Base-by-base conservation (phyloP, 2,888 invertebrate genomes). In the Tipula lateralis region DNA sequence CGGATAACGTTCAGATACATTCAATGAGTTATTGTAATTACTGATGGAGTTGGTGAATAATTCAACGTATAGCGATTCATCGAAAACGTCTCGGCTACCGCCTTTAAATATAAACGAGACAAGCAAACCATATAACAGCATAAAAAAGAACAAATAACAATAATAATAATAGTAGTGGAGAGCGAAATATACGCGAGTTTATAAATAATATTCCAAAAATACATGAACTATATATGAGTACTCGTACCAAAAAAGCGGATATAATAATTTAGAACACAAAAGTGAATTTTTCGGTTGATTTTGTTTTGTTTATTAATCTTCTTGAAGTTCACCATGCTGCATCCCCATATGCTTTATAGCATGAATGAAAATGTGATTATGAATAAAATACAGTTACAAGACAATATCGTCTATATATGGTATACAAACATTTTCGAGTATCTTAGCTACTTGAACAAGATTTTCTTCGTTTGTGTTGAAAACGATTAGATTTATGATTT, bases 301-400 rank as follows among this genome's bases (percentile, higher is more conserved):
- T 44, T 44, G 13, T 66, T 66, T 66, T 66, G 66, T 66, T 66
- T 66, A 66, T 66, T 66, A 66, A 66, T 66, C 66, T 66, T 66
- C 9, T 66, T 66, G 24, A 66, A 66, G 66, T 66, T 66, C 24
- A 66, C 66, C 66, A 66, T 66, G 66, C 66, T 66, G 66, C 66
- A 66, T 66, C 66, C 66, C 66, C 66, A 66, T 24, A 66, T 24
- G 24, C 66, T 19, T n/a, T n/a, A n/a, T n/a, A n/a, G n/a, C n/a
- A 24, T 24, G 24, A 66, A 66, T 66, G 9, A 66, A 4, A n/a
- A 66, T 9, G 24, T 9, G 66, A 9, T 2, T 24, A 66, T 1
- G 66, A 66, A 12, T 9, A 1, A 66, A 9, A 66, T 66, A 66
- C 24, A 66, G 66, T 66, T 24, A 66, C 12, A 66, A 66, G 66